Base-by-base conservation (phyloP, 1,140 invertebrate genomes). In the Drosophila santomea region DNA sequence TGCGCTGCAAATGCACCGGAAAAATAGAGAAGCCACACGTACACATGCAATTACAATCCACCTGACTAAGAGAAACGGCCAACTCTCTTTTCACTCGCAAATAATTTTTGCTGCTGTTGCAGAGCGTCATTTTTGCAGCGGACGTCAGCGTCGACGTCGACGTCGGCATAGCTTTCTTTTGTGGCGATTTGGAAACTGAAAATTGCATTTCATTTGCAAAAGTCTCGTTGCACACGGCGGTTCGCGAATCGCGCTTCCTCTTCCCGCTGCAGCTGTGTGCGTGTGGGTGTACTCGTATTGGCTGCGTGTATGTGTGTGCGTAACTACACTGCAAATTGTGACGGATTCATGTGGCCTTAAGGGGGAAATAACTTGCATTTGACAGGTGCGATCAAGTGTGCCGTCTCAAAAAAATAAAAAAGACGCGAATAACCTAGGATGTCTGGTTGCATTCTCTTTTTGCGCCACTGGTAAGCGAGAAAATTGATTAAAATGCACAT, bases 161-260 rank as follows among this genome's bases (percentile, higher is more conserved):
- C 38, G 39, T 11, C 41, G 47, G 14, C 48, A 41, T 8, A 43
- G 82, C 79, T 88, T 88, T 86, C 82, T 86, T 88, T 79, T 79
- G 79, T 79, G 58, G 75, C 62, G 78, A 57, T 35, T 41, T 69
- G 68, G 32, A 38, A 39, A 32, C 15, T 50, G 15, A 17, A 36
- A 45, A 57, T 52, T 85, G 84, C 84, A 88, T 67, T 78, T 89
- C 85, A 89, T 89, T 89, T 77, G 77, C 73, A 50, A 83, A 88
- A 80, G 84, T 76, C 52, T 69, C 79, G 83, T 89, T 89, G 80
- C 80, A 84, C 77, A 62, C 77, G 71, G 77, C 84, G 84, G 84
- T 64, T 72, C 77, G 68, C 23, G 64, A 44, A 36, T 45, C 17
- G 43, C 36, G 35, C 59, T 60, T 23, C 28, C 23, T 56, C 45